Conservation (phyloP, 2,888 invertebrate species). For the Thera britannica region DNA sequence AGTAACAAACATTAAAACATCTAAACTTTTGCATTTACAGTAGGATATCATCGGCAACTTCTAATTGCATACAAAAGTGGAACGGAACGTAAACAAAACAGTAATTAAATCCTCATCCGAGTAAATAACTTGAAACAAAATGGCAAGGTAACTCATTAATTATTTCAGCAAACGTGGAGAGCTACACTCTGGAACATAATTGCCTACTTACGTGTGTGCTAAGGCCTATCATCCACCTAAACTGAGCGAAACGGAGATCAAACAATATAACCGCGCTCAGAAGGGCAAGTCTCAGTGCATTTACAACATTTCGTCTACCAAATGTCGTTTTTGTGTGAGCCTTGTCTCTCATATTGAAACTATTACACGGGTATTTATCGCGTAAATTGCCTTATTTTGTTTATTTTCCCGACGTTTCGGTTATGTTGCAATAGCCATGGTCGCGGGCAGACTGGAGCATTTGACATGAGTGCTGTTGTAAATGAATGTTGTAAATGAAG, state of each 20-base stretch:
- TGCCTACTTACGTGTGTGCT: slow-evolving; percentile 31
- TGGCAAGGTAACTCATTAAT: slow-evolving; percentile 48
- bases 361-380: too few species aligned
- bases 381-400: too few species aligned
- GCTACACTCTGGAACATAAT: slow-evolving; percentile 40
- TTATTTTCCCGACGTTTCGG: too few species aligned
- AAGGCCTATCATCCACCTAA: slow-evolving; percentile 9
- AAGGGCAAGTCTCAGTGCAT: too few species aligned
- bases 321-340: too few species aligned
- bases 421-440: too few species aligned
- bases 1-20: background rate
- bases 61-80: slow-evolving; percentile 39
- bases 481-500: too few species aligned
- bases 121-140: slow-evolving; percentile 50
- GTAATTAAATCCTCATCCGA: slow-evolving; percentile 46
- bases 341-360: too few species aligned
- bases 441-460: too few species aligned
- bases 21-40: background rate
- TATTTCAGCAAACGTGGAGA: slow-evolving; percentile 50
- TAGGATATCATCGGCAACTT: background rate
- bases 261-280: slow-evolving; percentile 3
- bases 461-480: too few species aligned
- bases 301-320: too few species aligned
- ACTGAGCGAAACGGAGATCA: slow-evolving; percentile 8
- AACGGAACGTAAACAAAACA: slow-evolving; percentile 44